Evolutionary conservation across 2,797 vertebrate genomes (phyloP).

Genomic region (Vultur gryphus): DNA sequence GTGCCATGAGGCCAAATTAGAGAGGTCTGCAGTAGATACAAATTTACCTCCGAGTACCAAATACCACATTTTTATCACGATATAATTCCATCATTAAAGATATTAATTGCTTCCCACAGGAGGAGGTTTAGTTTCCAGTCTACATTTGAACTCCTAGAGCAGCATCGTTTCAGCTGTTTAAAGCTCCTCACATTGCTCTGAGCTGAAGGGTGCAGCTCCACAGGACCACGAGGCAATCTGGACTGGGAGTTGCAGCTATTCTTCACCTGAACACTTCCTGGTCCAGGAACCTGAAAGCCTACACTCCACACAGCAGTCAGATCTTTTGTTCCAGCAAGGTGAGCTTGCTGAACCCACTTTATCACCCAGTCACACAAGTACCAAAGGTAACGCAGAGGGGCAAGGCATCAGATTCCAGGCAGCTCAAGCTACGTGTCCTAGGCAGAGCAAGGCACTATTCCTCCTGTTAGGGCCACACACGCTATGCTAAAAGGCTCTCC

Average conservation of each 20-base stretch:
- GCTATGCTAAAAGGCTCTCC: not conserved
- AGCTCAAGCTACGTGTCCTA: not conserved
- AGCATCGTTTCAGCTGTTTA: not conserved
- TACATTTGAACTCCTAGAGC: not conserved
- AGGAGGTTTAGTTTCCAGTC: not conserved
- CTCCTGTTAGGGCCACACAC: not conserved
- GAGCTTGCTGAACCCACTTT: not conserved
- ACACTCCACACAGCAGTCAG: not conserved
- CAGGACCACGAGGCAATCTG: accelerated
- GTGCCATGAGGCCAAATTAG: not conserved
- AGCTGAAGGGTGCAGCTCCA: not conserved
- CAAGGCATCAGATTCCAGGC: not conserved
- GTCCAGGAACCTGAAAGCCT: not conserved
- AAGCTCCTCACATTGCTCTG: not conserved
- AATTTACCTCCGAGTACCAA: not conserved
- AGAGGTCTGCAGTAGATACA: not conserved
- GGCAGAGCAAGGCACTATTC: not conserved
- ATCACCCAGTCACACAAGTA: not conserved
- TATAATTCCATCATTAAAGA: not conserved
- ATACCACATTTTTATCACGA: not conserved
- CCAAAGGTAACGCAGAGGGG: not conserved
- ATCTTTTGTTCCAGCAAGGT: not conserved
- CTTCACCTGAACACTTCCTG: not conserved
- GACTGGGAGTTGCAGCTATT: not conserved
- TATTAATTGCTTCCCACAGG: not conserved